Evolutionary conservation across 2,113 vertebrate species (phyloP).

Genomic region (Trogon melanurus): DNA sequence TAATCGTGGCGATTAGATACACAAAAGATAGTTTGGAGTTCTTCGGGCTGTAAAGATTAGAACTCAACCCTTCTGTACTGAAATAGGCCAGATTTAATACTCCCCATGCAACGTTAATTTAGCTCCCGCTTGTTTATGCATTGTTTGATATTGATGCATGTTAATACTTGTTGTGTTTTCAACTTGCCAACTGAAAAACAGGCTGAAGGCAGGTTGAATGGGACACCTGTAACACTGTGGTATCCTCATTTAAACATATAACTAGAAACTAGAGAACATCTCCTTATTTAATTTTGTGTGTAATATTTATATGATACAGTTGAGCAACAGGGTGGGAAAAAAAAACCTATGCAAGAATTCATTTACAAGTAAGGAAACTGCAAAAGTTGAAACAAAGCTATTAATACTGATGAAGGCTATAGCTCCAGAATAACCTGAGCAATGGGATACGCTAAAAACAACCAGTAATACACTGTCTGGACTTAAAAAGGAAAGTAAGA

Average conservation of each 20-base stretch:
- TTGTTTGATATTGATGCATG: neutral
- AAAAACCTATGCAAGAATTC: neutral
- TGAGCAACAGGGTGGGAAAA: neutral
- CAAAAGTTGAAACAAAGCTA: neutral
- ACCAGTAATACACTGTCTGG: neutral
- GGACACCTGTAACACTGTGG: neutral
- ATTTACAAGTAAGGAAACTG: neutral
- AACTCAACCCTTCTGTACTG: neutral
- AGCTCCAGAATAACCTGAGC: neutral
- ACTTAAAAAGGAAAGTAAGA: neutral
- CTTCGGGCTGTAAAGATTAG: conserved; percentile 1
- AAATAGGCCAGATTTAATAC: conserved; percentile 21
- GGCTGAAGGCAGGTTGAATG: neutral
- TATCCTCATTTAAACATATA: neutral
- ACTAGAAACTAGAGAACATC: neutral
- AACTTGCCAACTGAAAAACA: neutral
- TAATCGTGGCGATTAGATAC: neutral
- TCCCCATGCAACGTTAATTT: neutral
- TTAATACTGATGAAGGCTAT: neutral
- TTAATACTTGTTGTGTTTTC: neutral
- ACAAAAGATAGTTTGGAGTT: neutral
- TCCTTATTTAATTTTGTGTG: neutral
- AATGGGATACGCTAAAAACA: neutral
- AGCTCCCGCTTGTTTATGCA: neutral
- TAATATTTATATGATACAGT: neutral